A percentile compares a stretch with the other conserved stretches of the same genome.
Evolutionary conservation across 2,113 vertebrate species (phyloP).

Genomic region (Alectura lathami): DNA sequence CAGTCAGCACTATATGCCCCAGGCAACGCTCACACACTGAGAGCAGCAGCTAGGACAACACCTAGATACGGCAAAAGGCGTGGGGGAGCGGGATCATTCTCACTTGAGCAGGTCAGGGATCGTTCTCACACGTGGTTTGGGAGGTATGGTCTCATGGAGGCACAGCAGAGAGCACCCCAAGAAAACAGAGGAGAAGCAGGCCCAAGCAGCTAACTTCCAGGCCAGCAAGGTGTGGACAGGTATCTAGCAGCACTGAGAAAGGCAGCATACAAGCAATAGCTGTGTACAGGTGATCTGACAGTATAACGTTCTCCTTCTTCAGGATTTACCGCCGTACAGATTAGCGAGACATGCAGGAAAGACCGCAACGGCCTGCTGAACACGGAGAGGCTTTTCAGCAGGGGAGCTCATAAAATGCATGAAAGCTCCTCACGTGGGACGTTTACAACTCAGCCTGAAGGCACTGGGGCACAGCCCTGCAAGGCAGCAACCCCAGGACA

Average conservation of each 20-base stretch:
- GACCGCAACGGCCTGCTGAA: not conserved
- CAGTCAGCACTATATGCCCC: not conserved
- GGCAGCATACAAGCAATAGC: not conserved
- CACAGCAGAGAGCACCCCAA: not conserved
- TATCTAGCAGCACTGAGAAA: not conserved
- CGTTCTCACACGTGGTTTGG: not conserved
- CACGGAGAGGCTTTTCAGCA: not conserved
- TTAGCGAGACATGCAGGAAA: not conserved
- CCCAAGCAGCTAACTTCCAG: not conserved
- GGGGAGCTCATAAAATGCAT: not conserved
- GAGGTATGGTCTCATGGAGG: not conserved
- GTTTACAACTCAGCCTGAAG: not conserved
- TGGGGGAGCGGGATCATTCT: not conserved
- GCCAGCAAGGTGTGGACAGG: rapidly evolving
- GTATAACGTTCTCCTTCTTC: not conserved
- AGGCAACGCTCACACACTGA: not conserved
- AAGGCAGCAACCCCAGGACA: slow-evolving; percentile 15
- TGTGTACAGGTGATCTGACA: not conserved
- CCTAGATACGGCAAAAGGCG: not conserved
- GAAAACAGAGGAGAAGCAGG: not conserved
- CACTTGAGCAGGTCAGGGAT: not conserved
- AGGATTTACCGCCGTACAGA: not conserved
- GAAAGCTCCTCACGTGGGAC: not conserved
- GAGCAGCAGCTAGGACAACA: not conserved
- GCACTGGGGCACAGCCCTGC: not conserved